phyloP scores from a whole-genome alignment of 2,888 invertebrate species.

The Pheosia tremula region DNA sequence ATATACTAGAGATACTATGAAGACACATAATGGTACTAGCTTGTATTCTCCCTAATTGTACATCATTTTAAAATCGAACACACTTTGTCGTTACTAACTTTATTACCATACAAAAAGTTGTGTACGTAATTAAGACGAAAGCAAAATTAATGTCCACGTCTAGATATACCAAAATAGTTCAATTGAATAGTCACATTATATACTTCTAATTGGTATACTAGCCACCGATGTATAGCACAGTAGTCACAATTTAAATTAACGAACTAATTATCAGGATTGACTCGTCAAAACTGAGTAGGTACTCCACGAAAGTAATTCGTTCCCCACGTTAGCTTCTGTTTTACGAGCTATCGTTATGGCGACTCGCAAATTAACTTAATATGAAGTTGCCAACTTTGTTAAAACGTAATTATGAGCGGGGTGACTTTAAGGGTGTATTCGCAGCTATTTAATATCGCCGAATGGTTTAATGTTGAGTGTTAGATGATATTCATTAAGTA shows the following conservation, averaged over 20 bases:
- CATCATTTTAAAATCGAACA: not conserved
- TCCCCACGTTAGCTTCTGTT: constrained; percentile 32
- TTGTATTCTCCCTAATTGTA: too few species aligned
- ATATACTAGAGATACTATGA: too few species aligned
- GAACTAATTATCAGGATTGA: constrained; percentile 23
- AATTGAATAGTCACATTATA: too few species aligned
- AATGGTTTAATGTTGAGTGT: constrained; percentile 7
- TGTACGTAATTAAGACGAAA: too few species aligned
- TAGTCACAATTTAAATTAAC: constrained; percentile 4
- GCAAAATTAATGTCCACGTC: too few species aligned
- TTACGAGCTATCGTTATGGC: constrained; percentile 34
- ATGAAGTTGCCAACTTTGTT: constrained; percentile 36
- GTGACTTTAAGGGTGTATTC: constrained; percentile 18
- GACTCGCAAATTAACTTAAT: constrained; percentile 36
- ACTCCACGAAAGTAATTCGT: constrained; percentile 26
- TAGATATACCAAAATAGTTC: too few species aligned
- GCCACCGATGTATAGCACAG: not conserved
- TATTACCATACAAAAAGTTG: too few species aligned
- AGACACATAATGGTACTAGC: too few species aligned
- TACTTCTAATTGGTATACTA: too few species aligned
- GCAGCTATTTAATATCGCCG: constrained; percentile 4
- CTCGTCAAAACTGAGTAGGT: constrained; percentile 8
- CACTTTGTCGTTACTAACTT: too few species aligned
- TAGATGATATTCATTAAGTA: too few species aligned
- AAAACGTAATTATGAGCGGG: constrained; percentile 23